A percentile compares a stretch with the other conserved stretches of the same genome.
phyloP scores from a whole-genome alignment of 2,888 invertebrate genomes.

The Drosophila rellima region DNA sequence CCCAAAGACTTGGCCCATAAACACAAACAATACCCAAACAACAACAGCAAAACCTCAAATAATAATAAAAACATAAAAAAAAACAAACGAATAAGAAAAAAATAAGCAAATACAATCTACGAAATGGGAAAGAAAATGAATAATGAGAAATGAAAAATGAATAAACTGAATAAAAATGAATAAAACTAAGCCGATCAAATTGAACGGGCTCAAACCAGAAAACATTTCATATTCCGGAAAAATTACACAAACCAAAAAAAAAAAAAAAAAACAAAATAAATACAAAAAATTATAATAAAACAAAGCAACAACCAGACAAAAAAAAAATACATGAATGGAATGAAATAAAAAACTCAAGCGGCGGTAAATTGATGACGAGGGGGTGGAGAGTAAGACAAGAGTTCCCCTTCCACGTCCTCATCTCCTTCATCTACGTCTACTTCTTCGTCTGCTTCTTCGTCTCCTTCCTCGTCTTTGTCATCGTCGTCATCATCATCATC shows the following conservation, averaged over 20 bases:
- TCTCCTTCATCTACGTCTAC: conserved; percentile 12
- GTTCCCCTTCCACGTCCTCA: conserved; percentile 29
- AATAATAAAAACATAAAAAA: conserved; percentile 20
- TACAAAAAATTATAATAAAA: conserved; percentile 37
- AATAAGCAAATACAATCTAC: conserved; percentile 21
- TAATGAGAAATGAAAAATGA: conserved; percentile 47
- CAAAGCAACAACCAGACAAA: conserved; percentile 25
- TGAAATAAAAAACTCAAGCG: conserved; percentile 55
- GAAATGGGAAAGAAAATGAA: conserved; percentile 40
- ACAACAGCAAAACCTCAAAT: conserved; percentile 8
- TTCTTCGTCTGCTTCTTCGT: conserved; percentile 7
- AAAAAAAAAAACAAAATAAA: conserved; percentile 40
- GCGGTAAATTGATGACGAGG: conserved; percentile 13
- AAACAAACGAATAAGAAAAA: conserved; percentile 20
- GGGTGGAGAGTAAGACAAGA: conserved; percentile 32
- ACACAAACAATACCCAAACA: conserved; percentile 22
- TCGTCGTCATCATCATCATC: conserved; percentile 13
- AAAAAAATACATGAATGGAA: conserved; percentile 63
- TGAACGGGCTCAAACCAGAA: conserved; percentile 56
- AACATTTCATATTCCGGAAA: conserved; percentile 68
- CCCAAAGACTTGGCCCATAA: conserved; percentile 40
- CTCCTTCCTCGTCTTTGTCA: conserved; percentile 5
- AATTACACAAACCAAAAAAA: conserved; percentile 37
- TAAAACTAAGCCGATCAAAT: conserved; percentile 56
- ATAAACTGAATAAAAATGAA: conserved; percentile 34